Evolutionary conservation across 2,888 invertebrate species (phyloP).

Genomic region (Dendrolimus pini): DNA sequence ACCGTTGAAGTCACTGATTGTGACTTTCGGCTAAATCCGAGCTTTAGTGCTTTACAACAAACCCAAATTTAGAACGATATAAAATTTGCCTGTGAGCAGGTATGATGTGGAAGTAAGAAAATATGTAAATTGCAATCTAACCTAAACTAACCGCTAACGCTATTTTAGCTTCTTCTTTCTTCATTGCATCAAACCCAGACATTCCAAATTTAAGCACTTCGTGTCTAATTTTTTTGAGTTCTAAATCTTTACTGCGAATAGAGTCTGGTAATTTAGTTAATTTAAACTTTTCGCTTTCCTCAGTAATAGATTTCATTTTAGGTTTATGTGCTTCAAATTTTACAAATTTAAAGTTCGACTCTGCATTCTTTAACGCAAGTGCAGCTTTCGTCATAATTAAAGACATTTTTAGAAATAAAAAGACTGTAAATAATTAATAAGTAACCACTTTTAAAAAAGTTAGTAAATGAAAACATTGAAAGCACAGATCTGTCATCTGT

Average conservation of each 20-base stretch:
- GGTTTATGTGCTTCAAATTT: conserved; percentile 72
- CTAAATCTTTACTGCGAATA: conserved; percentile 67
- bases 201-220: conserved; percentile 92
- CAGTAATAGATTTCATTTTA: conserved; percentile 43
- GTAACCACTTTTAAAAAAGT: too few relatives aligned
- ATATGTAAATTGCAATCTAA: conserved; percentile 20
- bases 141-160: conserved; percentile 87
- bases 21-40: too few relatives aligned
- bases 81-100: too few relatives aligned
- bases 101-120: too few relatives aligned
- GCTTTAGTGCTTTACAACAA: too few relatives aligned
- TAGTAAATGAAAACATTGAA: too few relatives aligned
- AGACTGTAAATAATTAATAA: too few relatives aligned
- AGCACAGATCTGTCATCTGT: too few relatives aligned
- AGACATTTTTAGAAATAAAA: conserved; percentile 38
- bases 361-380: conserved; percentile 52
- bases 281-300: conserved; percentile 18
- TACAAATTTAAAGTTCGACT: conserved; percentile 61
- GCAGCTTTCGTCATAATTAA: conserved; percentile 71
- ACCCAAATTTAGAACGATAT: too few relatives aligned
- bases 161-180: conserved; percentile 87
- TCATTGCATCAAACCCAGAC: conserved; percentile 81
- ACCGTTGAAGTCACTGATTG: too few relatives aligned
- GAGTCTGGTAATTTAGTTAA: conserved; percentile 16
- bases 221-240: conserved; percentile 85